These are phyloP conservation scores for Thamnophis sirtalis DNA, from an alignment of 2,113 vertebrate species.

Conservation along the genomic window DNA sequence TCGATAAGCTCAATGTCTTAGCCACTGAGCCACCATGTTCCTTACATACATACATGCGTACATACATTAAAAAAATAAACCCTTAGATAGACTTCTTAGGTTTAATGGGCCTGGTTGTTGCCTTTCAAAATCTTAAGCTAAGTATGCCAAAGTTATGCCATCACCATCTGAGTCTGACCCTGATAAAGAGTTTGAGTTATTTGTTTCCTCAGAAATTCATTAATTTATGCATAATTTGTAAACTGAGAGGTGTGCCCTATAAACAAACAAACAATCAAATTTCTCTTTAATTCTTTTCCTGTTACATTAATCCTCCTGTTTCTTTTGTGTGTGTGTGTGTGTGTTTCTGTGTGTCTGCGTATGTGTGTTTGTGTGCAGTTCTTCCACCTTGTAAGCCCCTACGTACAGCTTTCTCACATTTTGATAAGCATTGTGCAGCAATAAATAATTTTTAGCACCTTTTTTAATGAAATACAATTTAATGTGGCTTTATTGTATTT, in stretches of 20 bases:
- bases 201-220: background rate
- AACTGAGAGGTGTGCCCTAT: background rate
- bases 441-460: background rate
- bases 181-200: background rate
- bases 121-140: background rate
- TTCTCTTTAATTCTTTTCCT: background rate
- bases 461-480: background rate
- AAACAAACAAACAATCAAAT: background rate
- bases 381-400: background rate
- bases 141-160: background rate
- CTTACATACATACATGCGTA: no score
- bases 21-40: no score
- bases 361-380: background rate
- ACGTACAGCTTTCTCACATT: background rate
- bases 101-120: background rate
- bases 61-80: background rate
- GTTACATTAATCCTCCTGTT: background rate
- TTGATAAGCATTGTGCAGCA: background rate
- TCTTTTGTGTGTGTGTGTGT: background rate
- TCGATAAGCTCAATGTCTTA: no score
- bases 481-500: background rate
- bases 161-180: background rate
- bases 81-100: background rate
- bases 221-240: background rate
- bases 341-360: background rate